Evolutionary conservation across 1,140 invertebrate species (phyloP), one percentile per base, ranked within the genome.

Genomic region (Caenorhabditis tropicalis): DNA sequence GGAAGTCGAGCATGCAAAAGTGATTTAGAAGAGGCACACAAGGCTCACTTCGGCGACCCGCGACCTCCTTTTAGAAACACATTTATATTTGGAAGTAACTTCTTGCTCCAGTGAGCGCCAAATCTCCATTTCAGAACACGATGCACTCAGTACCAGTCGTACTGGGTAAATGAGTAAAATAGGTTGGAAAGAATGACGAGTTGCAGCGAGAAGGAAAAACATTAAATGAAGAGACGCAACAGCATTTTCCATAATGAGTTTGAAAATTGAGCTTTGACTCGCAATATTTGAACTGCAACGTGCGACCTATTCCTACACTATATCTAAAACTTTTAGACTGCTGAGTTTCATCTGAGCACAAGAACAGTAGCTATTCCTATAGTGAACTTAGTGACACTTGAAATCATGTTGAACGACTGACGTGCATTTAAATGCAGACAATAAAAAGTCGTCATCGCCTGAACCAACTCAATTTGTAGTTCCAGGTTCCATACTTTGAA

Each of bases 1-100:
- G 65, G 65, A 74, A 43, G 65, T 43, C 65, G n/a, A 43, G 65
- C 65, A 74, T 74, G 33, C 65, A 74, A 65, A 74, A 74, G 65
- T 74, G 65, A 74, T 74, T 74, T 74, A 74, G 36, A 74, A 31
- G 65, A 74, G 36, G 33, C 9, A 43, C 65, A 74, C 65, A 56
- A 56, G 19, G 43, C 36, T 74, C 29, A 65, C 58, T 65, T 65
- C 58, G 58, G 29, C 58, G 31, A 65, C 58, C 29, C 15, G n/a
- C n/a, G 48, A 51, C 48, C 58, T 36, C 58, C 21, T 74, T 74
- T 43, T 74, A 74, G 65, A 43, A 74, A 74, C 65, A 43, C 36
- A 46, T 46, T 74, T 74, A 43, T 74, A 39, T 74, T 74, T 43
- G 36, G 65, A 74, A 43, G 21, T 24, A 31, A 74, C 65, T 74